Base-by-base conservation (phyloP, 2,113 vertebrate genomes). In the Chrysochloris asiatica region DNA sequence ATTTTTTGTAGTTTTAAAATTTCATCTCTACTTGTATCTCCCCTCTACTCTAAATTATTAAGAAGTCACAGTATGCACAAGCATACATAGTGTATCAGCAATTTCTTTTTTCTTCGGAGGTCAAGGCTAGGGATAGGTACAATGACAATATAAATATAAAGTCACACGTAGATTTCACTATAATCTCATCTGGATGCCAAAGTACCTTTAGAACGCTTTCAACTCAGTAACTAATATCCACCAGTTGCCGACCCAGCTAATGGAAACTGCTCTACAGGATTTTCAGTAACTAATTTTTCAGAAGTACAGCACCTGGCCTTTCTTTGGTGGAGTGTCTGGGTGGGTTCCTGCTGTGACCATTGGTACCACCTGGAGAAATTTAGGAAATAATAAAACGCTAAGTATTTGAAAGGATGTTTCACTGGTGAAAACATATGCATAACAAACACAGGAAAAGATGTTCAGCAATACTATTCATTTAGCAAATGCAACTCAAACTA, bases 121-220 rank as follows among this genome's bases (percentile, higher is more conserved):
- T 87, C 89, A 92, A 48, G 63, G 54, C 19, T 36, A 79, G 28
- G 33, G 72, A 81, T 14, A 61, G 48, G 76, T n/a, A 8, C 5
- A 92, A 89, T 89, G 82, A 88, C 91, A 93, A 80, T 41, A 54
- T 41, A 77, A 65, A 52, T 88, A 72, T 36, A 71, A 79, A 91
- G 41, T 67, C 22, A 59, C 28, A 38, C 89, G 75, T 28, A 72
- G 89, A 92, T 88, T 56, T 92, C 19, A 73, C 21, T 81, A 3
- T 76, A 36, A 67, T 17, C 33, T 24, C 69, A 30, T 50, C 71
- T 83, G 14, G 38, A 77, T 45, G 28, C 14, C 41, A 73, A 13
- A 41, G 22, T 11, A 24, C 43, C 21, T 71, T 28, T 73, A 73
- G n/a, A n/a, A n/a, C n/a, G n/a, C n/a, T n/a, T n/a, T n/a, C n/a